Percentiles rank a stretch among this genome's conserved stretches.
Conservation (phyloP, 1,140 invertebrate species). For the Papilio polyxenes region DNA sequence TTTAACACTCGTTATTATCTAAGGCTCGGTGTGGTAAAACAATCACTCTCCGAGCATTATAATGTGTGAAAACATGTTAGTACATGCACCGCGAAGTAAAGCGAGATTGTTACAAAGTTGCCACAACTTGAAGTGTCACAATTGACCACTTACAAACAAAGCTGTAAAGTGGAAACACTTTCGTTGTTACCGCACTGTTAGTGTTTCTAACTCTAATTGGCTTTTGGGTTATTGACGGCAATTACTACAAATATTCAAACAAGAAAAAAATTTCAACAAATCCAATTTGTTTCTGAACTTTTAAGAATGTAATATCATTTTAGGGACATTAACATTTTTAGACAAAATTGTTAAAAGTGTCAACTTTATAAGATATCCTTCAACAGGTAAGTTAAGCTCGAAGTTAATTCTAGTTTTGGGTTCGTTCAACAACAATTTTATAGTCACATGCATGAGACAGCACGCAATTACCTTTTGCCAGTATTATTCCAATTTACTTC, state of each 20-base stretch:
- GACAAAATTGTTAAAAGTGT: neutral
- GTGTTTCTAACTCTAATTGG: neutral
- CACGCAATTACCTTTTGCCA: conserved; percentile 48
- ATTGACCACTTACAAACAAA: conserved; percentile 34
- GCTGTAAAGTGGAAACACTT: conserved; percentile 18
- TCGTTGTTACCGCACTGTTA: conserved; percentile 25
- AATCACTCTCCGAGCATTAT: conserved; percentile 8
- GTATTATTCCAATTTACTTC: conserved; percentile 58
- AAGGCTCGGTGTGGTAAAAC: neutral
- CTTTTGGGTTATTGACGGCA: neutral
- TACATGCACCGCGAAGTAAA: conserved; percentile 1
- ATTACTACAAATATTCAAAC: neutral
- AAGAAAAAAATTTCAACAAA: neutral
- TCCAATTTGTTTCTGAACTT: neutral
- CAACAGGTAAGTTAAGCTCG: neutral
- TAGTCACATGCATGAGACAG: neutral
- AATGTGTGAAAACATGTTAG: conserved; percentile 17
- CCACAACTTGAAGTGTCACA: conserved; percentile 22
- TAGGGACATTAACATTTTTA: no score
- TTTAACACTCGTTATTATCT: neutral
- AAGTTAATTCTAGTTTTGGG: neutral
- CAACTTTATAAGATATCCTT: neutral
- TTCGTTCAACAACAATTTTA: conserved; percentile 1
- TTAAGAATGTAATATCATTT: neutral
- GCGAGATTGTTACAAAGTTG: conserved; percentile 37